A percentile compares a stretch with the other conserved stretches of the same genome.
Conservation (phyloP, 35 echinoderm and acorn worm genomes). For the Ptychodera flava region DNA sequence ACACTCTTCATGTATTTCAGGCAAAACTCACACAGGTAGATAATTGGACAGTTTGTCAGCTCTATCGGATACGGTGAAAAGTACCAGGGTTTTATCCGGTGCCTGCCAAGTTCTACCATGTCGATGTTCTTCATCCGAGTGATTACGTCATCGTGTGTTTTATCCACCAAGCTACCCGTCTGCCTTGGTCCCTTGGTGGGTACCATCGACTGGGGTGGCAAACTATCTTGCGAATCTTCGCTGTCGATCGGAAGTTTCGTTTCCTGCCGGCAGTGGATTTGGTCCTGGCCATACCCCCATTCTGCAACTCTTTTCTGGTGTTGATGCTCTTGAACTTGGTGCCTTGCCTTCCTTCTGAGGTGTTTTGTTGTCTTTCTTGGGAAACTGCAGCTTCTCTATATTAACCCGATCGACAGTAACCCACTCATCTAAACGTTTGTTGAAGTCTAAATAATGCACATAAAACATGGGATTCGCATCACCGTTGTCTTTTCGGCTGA, state of each 20-base stretch:
- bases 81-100: conserved; percentile 87
- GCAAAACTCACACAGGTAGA: conserved; percentile 97
- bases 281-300: conserved; percentile 24
- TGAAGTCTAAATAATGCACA: conserved; percentile 76
- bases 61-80: conserved; percentile 91
- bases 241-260: conserved; percentile 49
- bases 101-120: conserved; percentile 83
- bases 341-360: conserved; percentile 70
- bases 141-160: conserved; percentile 88
- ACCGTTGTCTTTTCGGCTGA: conserved; percentile 73
- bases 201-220: neutral
- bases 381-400: conserved; percentile 79
- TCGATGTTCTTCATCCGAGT: conserved; percentile 92
- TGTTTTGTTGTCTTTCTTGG: conserved; percentile 76
- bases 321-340: conserved; percentile 76
- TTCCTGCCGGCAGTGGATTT: conserved; percentile 68
- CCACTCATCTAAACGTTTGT: conserved; percentile 95
- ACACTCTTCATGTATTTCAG: conserved; percentile 92
- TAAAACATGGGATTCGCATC: conserved; percentile 39
- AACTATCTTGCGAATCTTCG: neutral
- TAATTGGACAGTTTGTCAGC: conserved; percentile 61
- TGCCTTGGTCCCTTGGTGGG: conserved; percentile 45
- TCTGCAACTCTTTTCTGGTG: conserved; percentile 58
- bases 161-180: conserved; percentile 93
- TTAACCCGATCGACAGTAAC: conserved; percentile 68